Evolutionary conservation across 2,888 invertebrate genomes (phyloP).

Genomic region (Luperina testacea): DNA sequence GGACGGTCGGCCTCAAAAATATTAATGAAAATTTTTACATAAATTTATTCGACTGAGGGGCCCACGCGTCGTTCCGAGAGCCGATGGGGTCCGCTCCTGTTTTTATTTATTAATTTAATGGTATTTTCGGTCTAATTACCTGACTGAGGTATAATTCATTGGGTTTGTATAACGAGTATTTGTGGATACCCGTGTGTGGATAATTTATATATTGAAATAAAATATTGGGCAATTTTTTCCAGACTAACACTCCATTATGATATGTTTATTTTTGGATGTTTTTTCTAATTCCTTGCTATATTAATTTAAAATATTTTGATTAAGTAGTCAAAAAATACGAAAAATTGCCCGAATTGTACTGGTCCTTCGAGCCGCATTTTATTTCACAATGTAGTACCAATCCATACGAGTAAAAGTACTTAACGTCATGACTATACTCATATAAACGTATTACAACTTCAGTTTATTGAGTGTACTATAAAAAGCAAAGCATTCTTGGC

Average conservation of each 20-base stretch:
- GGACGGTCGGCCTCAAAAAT: conserved; percentile 89
- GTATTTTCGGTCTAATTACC: conserved; percentile 90
- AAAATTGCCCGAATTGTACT: neutral
- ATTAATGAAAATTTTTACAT: conserved; percentile 91
- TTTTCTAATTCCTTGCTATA: neutral
- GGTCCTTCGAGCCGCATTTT: neutral
- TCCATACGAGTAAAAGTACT: neutral
- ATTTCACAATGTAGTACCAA: neutral
- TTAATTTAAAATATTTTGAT: neutral
- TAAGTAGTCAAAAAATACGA: neutral
- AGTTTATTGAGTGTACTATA: conserved; percentile 85
- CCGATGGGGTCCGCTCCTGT: conserved; percentile 86
- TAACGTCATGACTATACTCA: neutral
- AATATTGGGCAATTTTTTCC: conserved; percentile 37
- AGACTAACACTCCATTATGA: conserved; percentile 8
- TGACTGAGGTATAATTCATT: conserved; percentile 89
- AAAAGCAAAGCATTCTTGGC: conserved; percentile 91
- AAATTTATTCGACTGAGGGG: conserved; percentile 90
- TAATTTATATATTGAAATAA: conserved; percentile 69
- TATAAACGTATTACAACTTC: conserved; percentile 42
- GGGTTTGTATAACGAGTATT: conserved; percentile 82
- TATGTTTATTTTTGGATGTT: conserved; percentile 1
- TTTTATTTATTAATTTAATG: conserved; percentile 91
- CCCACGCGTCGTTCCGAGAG: conserved; percentile 83
- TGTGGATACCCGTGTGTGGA: conserved; percentile 79